Evolutionary conservation across 2,888 invertebrate genomes (phyloP).

Genomic region (Tromatobia lineatoria): DNA sequence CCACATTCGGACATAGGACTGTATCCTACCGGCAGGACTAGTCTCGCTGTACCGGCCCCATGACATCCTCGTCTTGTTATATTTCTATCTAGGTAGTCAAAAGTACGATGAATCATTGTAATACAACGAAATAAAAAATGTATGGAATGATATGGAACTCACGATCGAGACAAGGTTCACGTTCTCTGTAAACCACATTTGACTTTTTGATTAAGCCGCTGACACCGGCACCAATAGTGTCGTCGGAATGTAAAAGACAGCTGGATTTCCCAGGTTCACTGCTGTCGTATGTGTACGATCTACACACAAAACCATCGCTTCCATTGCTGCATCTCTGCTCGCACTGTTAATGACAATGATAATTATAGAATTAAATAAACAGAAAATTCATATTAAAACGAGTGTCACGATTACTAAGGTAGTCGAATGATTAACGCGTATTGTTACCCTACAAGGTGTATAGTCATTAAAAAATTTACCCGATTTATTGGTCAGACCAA

Average conservation of each 20-base stretch:
- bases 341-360: constrained; percentile 81
- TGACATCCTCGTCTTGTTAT: too few species aligned
- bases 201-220: constrained; percentile 88
- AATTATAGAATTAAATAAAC: not conserved
- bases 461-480: too few species aligned
- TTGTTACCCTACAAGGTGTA: too few species aligned
- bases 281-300: constrained; percentile 88
- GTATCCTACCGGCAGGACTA: too few species aligned
- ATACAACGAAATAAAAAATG: not conserved
- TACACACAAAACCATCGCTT: constrained; percentile 89
- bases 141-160: constrained; percentile 80
- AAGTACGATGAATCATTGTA: too few species aligned
- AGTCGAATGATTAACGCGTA: not conserved
- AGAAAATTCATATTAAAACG: not conserved
- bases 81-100: too few species aligned
- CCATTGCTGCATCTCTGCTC: constrained; percentile 88
- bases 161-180: constrained; percentile 95
- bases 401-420: not conserved
- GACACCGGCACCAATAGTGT: constrained; percentile 92
- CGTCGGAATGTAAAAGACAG: constrained; percentile 93
- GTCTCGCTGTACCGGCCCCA: too few species aligned
- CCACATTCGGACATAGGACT: too few species aligned
- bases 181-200: constrained; percentile 91
- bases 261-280: constrained; percentile 75
- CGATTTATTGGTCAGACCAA: too few species aligned